These are phyloP conservation scores for Passer montanus DNA, from an alignment of 2,113 vertebrate genomes.

Conservation along the genomic window DNA sequence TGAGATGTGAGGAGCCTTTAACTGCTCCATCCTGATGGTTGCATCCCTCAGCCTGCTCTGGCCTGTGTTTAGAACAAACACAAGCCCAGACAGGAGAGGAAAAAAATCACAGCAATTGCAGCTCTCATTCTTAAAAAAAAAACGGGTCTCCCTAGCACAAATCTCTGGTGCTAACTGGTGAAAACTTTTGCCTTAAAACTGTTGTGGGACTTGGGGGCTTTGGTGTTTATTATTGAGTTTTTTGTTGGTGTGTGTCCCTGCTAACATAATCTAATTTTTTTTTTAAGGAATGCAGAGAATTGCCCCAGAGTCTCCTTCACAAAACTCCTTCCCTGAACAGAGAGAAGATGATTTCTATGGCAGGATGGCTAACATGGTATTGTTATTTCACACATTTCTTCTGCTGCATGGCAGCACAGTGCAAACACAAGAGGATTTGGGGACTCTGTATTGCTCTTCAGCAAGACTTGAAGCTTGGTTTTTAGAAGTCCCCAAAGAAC, in stretches of 20 bases:
- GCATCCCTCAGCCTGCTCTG: background rate
- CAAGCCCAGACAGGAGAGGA: background rate
- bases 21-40: background rate
- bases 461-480: background rate
- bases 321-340: conserved; percentile 63
- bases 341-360: conserved; percentile 85
- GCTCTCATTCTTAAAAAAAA: too few species aligned
- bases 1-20: background rate
- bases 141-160: background rate
- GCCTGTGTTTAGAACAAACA: background rate
- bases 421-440: background rate
- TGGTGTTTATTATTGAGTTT: background rate
- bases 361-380: conserved; percentile 83
- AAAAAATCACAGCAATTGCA: background rate
- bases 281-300: conserved; percentile 18
- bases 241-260: background rate
- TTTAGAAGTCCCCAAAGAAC: background rate
- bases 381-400: background rate
- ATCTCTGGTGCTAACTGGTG: background rate
- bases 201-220: fast-evolving
- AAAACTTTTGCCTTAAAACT: background rate
- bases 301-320: conserved; percentile 34
- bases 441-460: background rate
- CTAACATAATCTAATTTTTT: background rate
- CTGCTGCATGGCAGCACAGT: background rate